A percentile compares a stretch with the other conserved stretches of the same genome.
Evolutionary conservation across 2,888 invertebrate species (phyloP).

Genomic region (Dynastes grantii): DNA sequence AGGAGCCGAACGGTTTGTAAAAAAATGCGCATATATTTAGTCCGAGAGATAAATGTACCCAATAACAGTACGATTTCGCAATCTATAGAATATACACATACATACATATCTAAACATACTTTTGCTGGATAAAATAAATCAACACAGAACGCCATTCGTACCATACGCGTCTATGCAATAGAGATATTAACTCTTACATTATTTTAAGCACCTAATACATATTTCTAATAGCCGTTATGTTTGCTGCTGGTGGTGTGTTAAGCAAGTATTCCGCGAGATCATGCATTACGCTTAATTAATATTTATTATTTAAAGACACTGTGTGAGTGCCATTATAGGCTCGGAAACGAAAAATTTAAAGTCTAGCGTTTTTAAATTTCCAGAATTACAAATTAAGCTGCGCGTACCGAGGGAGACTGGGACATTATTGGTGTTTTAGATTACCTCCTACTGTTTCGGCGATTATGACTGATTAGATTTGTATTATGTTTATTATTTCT

Average conservation of each 20-base stretch:
- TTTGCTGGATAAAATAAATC: slow-evolving; percentile 13
- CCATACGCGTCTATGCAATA: not conserved
- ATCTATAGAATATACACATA: slow-evolving; percentile 4
- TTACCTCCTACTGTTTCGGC: slow-evolving; percentile 15
- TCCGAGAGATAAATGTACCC: slow-evolving; percentile 17
- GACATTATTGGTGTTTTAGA: slow-evolving; percentile 24
- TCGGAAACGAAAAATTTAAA: no score
- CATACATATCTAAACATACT: not conserved
- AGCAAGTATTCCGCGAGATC: slow-evolving; percentile 9
- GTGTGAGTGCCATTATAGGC: slow-evolving; percentile 6
- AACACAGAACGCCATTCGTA: slow-evolving; percentile 3
- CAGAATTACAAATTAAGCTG: slow-evolving; percentile 35
- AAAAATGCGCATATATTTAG: slow-evolving; percentile 15
- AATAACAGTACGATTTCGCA: slow-evolving; percentile 16
- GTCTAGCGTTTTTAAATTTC: no score
- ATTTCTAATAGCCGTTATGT: not conserved
- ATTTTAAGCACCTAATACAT: slow-evolving; percentile 7
- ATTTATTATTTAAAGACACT: slow-evolving; percentile 34
- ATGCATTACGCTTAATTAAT: slow-evolving; percentile 30
- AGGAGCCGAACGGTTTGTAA: slow-evolving; percentile 10
- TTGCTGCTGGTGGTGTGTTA: not conserved
- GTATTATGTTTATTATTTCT: no score
- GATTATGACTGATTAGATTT: not conserved
- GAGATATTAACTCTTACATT: slow-evolving; percentile 8
- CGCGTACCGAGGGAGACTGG: slow-evolving; percentile 20